phyloP scores from a whole-genome alignment of 2,113 vertebrate genomes.

The Odontesthes bonariensis region DNA sequence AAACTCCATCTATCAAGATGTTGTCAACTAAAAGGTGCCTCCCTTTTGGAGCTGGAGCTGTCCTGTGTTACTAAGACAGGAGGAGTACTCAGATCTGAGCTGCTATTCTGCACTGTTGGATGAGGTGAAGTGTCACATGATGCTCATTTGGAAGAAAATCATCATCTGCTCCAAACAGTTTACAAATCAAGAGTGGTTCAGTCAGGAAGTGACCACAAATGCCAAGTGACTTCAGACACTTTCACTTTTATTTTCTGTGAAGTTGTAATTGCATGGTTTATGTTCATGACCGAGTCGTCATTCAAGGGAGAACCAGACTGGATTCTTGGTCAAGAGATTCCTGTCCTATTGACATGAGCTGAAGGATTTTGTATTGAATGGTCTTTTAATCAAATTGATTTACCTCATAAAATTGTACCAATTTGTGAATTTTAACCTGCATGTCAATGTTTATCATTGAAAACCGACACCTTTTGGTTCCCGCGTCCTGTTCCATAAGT shows the following conservation, averaged over 20 bases:
- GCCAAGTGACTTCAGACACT: constrained; percentile 36
- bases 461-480: constrained; percentile 10
- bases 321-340: background rate
- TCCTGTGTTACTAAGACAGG: background rate
- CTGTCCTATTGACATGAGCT: constrained; percentile 44
- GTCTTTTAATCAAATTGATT: constrained; percentile 54
- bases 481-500: background rate
- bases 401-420: constrained; percentile 49
- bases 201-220: background rate
- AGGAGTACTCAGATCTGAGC: constrained; percentile 13
- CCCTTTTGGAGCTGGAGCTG: background rate
- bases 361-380: constrained; percentile 32
- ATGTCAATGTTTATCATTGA: constrained; percentile 35
- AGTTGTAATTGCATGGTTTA: constrained; percentile 48
- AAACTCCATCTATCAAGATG: constrained; percentile 78
- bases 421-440: constrained; percentile 55
- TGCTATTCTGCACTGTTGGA: constrained; percentile 35
- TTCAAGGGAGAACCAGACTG: background rate
- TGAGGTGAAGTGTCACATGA: constrained; percentile 26
- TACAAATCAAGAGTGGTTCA: background rate
- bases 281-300: constrained; percentile 3
- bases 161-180: constrained; percentile 6
- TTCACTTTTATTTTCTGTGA: constrained; percentile 24
- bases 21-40: constrained; percentile 54
- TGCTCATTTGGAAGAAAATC: constrained; percentile 24